phyloP scores from a whole-genome alignment of 2,113 vertebrate genomes.

The Sander vitreus region DNA sequence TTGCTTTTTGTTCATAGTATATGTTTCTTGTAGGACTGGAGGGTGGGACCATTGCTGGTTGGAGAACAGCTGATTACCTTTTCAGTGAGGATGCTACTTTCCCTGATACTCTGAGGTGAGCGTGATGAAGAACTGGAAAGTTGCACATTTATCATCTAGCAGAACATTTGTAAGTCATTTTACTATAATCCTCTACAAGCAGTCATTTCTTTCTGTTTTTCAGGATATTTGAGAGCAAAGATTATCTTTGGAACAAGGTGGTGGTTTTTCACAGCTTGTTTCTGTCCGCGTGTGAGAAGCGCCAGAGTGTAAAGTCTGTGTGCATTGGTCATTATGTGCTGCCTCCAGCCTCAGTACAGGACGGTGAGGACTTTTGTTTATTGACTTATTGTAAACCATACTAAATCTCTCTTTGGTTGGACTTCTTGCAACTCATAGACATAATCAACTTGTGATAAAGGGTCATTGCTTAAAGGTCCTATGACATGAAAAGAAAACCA shows the following conservation, averaged over 20 bases:
- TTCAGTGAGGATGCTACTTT: conserved; percentile 78
- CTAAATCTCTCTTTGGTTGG: neutral
- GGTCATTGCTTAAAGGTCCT: neutral
- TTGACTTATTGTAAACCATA: conserved; percentile 9
- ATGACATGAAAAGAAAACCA: neutral
- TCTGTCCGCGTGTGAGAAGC: conserved; percentile 76
- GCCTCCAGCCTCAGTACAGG: conserved; percentile 81
- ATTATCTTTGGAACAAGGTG: conserved; percentile 74
- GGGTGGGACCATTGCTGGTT: conserved; percentile 60
- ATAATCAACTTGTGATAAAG: neutral
- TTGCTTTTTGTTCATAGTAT: neutral
- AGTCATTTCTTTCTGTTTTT: neutral
- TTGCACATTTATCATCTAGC: neutral
- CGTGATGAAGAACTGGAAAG: neutral
- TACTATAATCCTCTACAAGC: neutral
- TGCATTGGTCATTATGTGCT: conserved; percentile 84
- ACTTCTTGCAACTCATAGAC: neutral
- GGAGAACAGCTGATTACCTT: conserved; percentile 77
- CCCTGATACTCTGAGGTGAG: conserved; percentile 77
- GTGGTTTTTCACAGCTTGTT: conserved; percentile 83
- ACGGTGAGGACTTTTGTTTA: conserved; percentile 64
- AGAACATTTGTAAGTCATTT: neutral
- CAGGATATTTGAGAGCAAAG: conserved; percentile 81
- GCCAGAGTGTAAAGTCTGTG: conserved; percentile 79
- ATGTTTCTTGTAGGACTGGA: conserved; percentile 51